Conservation (phyloP, 2,888 invertebrate genomes). For the Acronicta aceris region DNA sequence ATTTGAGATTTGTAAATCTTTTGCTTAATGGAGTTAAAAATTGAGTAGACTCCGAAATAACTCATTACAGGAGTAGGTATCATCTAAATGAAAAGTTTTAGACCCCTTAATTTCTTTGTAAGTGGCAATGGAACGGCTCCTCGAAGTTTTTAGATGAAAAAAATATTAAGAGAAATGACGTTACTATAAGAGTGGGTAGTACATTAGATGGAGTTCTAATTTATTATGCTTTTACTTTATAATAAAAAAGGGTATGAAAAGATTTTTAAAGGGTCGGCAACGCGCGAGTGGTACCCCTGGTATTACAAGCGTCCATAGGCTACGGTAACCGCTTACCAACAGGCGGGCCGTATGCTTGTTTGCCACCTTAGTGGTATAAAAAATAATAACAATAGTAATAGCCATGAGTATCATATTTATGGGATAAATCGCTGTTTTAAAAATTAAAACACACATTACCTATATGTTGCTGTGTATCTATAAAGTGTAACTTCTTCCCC, state of each 20-base stretch:
- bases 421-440: neutral
- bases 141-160: slow-evolving; percentile 47
- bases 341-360: too few relatives aligned
- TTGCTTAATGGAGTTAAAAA: slow-evolving; percentile 17
- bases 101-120: slow-evolving; percentile 50
- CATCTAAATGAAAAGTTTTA: slow-evolving; percentile 56
- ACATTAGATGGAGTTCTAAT: slow-evolving; percentile 16
- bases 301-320: too few relatives aligned
- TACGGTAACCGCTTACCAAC: too few relatives aligned
- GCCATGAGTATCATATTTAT: neutral
- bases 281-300: too few relatives aligned
- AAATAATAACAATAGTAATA: too few relatives aligned
- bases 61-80: slow-evolving; percentile 51
- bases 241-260: too few relatives aligned
- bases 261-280: too few relatives aligned
- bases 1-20: too few relatives aligned
- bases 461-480: too few relatives aligned
- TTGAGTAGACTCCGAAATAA: slow-evolving; percentile 42
- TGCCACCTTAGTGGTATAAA: too few relatives aligned
- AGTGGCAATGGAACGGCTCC: slow-evolving; percentile 46
- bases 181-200: slow-evolving; percentile 33
- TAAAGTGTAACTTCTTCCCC: too few relatives aligned
- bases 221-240: slow-evolving; percentile 4
- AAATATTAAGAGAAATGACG: slow-evolving; percentile 26
- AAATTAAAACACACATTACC: too few relatives aligned